Evolutionary conservation across 2,113 vertebrate species (phyloP).

Genomic region (Danio rerio): DNA sequence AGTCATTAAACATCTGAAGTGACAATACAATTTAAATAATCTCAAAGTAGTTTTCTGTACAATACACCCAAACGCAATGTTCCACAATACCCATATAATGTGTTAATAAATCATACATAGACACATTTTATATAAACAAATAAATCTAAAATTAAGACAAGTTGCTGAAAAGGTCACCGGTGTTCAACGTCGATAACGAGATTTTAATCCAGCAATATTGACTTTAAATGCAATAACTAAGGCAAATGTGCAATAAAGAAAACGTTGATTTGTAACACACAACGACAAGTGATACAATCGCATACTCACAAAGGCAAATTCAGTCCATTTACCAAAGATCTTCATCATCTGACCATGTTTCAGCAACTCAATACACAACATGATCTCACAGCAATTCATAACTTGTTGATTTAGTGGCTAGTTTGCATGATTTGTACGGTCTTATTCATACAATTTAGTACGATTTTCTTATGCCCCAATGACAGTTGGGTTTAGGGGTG

Average conservation of each 20-base stretch:
- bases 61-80: background rate
- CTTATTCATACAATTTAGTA: too few relatives aligned
- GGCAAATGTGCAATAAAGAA: slow-evolving; percentile 40
- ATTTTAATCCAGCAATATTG: background rate
- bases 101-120: background rate
- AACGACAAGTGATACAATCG: slow-evolving; percentile 33
- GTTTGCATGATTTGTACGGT: too few relatives aligned
- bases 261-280: background rate
- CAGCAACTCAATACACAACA: background rate
- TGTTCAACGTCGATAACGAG: background rate
- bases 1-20: slow-evolving; percentile 2
- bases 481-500: too few relatives aligned
- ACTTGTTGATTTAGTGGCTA: too few relatives aligned
- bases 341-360: slow-evolving; percentile 9
- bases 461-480: too few relatives aligned
- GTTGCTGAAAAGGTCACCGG: background rate
- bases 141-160: background rate
- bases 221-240: slow-evolving; percentile 13
- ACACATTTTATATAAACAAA: background rate
- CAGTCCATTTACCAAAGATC: slow-evolving; percentile 13
- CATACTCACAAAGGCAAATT: slow-evolving; percentile 48
- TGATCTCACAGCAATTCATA: too few relatives aligned
- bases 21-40: slow-evolving; percentile 19
- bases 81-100: background rate
- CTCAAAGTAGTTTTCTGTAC: background rate